phyloP scores from a whole-genome alignment of 2,113 vertebrate genomes.

The Uria aalge region DNA sequence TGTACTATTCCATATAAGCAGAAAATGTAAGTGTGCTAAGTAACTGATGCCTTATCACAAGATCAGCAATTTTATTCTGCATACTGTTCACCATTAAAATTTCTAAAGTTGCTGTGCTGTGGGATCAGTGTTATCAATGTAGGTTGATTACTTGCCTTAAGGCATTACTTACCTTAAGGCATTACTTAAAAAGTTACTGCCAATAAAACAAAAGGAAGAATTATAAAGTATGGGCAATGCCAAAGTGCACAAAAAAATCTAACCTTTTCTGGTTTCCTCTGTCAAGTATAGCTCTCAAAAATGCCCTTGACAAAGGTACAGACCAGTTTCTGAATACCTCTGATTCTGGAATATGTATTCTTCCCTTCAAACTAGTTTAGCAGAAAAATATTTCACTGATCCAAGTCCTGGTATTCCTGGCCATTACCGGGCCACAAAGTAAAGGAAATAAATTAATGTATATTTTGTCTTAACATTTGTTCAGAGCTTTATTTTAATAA shows the following conservation, averaged over 20 bases:
- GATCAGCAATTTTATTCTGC: background rate
- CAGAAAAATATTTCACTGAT: background rate
- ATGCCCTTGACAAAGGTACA: background rate
- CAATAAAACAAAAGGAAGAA: background rate
- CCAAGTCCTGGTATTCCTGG: background rate
- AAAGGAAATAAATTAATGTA: background rate
- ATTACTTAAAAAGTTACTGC: background rate
- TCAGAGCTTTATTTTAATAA: background rate
- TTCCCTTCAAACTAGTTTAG: background rate
- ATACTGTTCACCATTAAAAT: background rate
- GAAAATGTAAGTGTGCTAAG: background rate
- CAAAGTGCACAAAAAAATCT: background rate
- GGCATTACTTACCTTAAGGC: no score
- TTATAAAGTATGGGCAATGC: background rate
- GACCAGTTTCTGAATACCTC: background rate
- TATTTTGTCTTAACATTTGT: background rate
- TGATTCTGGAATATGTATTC: background rate
- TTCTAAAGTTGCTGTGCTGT: background rate
- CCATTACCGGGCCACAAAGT: background rate
- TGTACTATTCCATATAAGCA: background rate
- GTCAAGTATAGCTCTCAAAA: background rate
- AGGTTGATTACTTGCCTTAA: background rate
- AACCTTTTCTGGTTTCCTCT: background rate
- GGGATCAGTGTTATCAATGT: background rate
- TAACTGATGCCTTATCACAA: background rate